These are phyloP conservation scores for Sinocyclocheilus anophthalmus DNA, from an alignment of 2,113 vertebrate genomes.

Conservation along the genomic window DNA sequence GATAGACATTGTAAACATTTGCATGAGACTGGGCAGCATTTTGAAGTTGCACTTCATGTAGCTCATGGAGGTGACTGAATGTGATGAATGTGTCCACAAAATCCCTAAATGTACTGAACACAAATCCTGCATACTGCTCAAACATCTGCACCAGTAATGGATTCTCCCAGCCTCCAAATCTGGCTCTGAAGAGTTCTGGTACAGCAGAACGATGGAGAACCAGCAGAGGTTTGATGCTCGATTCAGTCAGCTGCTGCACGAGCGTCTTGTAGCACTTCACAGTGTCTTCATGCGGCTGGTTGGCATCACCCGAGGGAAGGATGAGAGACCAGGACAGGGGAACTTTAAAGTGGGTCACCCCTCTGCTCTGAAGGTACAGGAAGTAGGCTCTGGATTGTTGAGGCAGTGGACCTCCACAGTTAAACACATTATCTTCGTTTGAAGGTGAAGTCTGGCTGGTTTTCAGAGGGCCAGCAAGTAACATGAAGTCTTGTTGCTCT, in stretches of 20 bases:
- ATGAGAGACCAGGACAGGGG: slow-evolving; percentile 78
- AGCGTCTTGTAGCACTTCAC: slow-evolving; percentile 79
- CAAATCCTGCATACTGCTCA: slow-evolving; percentile 77
- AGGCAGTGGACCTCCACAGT: slow-evolving; percentile 69
- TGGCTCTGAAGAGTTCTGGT: slow-evolving; percentile 49
- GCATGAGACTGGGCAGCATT: slow-evolving; percentile 73
- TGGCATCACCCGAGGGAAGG: slow-evolving; percentile 67
- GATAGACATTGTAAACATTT: slow-evolving; percentile 60
- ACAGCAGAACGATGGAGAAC: slow-evolving; percentile 74
- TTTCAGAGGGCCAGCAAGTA: slow-evolving; percentile 80
- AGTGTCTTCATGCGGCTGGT: slow-evolving; percentile 50
- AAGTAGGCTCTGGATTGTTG: slow-evolving; percentile 69
- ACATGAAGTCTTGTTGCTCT: slow-evolving; percentile 68
- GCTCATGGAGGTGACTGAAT: slow-evolving; percentile 75
- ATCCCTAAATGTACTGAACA: slow-evolving; percentile 77
- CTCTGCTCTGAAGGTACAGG: slow-evolving; percentile 61
- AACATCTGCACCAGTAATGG: slow-evolving; percentile 41
- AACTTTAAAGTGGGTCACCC: slow-evolving; percentile 75
- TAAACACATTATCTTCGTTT: slow-evolving; percentile 19
- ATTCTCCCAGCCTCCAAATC: slow-evolving; percentile 57
- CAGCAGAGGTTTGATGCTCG: slow-evolving; percentile 74
- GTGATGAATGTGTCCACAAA: slow-evolving; percentile 82
- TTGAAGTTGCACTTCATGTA: slow-evolving; percentile 58
- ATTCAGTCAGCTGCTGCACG: slow-evolving; percentile 68
- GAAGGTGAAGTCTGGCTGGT: not conserved